Evolutionary conservation across 53 echinoderm and acorn worm genomes (phyloP).

Genomic region (Mesocentrotus franciscanus): DNA sequence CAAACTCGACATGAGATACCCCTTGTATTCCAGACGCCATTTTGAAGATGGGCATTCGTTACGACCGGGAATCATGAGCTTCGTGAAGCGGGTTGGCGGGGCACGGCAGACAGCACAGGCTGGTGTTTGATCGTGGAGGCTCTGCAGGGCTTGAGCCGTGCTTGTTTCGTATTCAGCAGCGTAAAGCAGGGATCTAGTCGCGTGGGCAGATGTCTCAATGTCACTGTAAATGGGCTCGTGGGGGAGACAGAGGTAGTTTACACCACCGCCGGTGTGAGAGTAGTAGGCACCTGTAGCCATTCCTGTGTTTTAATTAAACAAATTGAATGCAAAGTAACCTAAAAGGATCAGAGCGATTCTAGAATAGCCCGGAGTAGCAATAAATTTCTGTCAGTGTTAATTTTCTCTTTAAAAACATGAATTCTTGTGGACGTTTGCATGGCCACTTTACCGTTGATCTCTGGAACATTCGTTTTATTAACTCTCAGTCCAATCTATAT

Average conservation of each 20-base stretch:
- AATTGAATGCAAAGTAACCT: no score
- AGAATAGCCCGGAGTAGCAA: no score
- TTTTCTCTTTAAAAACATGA: no score
- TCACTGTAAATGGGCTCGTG: constrained; percentile 60
- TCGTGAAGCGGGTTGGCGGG: constrained; percentile 18
- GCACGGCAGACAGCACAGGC: constrained; percentile 75
- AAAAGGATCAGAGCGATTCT: no score
- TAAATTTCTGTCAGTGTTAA: no score
- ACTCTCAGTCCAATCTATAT: no score
- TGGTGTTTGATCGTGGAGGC: constrained; percentile 57
- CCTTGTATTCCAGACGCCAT: constrained; percentile 74
- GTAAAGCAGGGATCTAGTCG: constrained; percentile 41
- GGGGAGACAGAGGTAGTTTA: constrained; percentile 61
- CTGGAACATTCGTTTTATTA: no score
- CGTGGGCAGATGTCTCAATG: constrained; percentile 13
- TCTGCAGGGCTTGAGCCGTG: neutral
- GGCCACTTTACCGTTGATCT: no score
- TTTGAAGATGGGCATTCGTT: constrained; percentile 68
- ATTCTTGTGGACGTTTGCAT: no score
- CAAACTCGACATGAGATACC: constrained; percentile 61
- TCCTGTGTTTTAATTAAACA: constrained; percentile 19
- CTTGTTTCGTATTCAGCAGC: constrained; percentile 56
- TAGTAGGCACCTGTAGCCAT: constrained; percentile 49
- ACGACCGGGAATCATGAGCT: constrained; percentile 72
- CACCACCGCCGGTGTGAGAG: constrained; percentile 55